Percentiles rank a stretch among this genome's conserved stretches.
These are phyloP conservation scores for Propithecus deckenii DNA, from an alignment of 2,797 vertebrate species.

Conservation along the genomic window DNA sequence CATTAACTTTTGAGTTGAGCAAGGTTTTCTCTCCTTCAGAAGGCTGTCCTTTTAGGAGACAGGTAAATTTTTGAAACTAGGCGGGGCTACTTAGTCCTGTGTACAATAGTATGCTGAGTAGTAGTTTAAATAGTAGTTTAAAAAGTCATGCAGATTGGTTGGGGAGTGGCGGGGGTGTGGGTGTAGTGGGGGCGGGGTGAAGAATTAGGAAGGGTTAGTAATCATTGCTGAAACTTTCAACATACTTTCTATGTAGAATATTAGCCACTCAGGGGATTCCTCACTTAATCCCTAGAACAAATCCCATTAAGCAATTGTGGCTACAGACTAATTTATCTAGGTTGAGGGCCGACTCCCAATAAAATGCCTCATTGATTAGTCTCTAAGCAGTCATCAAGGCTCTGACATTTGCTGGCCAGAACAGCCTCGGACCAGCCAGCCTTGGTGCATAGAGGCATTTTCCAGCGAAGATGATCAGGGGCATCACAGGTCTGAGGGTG, in stretches of 20 bases:
- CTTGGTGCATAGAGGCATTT: neutral
- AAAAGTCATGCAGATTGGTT: neutral
- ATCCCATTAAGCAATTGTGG: slow-evolving; percentile 16
- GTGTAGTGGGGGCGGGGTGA: neutral
- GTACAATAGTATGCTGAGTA: neutral
- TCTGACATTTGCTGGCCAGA: neutral
- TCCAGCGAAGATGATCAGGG: neutral
- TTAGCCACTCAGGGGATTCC: slow-evolving; percentile 38
- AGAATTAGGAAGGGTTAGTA: slow-evolving; percentile 30
- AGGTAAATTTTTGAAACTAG: slow-evolving; percentile 26
- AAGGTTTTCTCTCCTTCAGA: neutral
- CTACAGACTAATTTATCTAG: slow-evolving; percentile 26
- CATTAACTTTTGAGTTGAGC: neutral
- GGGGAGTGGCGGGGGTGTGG: neutral
- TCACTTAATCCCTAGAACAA: slow-evolving; percentile 44
- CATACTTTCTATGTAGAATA: slow-evolving; percentile 13
- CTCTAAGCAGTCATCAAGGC: neutral
- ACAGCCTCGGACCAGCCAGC: neutral
- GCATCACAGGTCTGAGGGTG: neutral
- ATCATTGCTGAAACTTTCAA: slow-evolving; percentile 40
- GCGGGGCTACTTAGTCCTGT: neutral
- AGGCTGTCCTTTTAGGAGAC: neutral
- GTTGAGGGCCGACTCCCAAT: slow-evolving; percentile 28
- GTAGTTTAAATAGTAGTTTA: neutral
- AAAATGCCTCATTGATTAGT: slow-evolving; percentile 31